Percentiles rank a stretch among this genome's conserved stretches.
These are phyloP conservation scores for Engystomops pustulosus DNA, from an alignment of 2,113 vertebrate species.

Conservation along the genomic window DNA sequence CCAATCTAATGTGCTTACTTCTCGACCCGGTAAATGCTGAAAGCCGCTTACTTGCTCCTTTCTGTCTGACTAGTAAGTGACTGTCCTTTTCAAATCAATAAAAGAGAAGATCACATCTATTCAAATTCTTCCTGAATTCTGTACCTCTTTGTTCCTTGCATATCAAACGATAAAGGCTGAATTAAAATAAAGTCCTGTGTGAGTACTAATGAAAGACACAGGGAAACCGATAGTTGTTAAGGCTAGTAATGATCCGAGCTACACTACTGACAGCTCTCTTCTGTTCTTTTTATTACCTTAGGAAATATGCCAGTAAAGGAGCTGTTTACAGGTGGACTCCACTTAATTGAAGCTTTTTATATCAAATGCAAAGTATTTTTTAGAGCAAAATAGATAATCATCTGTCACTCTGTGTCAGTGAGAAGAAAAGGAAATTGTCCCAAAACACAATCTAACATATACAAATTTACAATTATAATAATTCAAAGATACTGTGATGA, in stretches of 20 bases:
- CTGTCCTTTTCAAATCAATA: constrained; percentile 67
- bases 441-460: background rate
- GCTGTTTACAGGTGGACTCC: constrained; percentile 55
- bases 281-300: constrained; percentile 29
- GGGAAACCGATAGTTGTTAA: constrained; percentile 54
- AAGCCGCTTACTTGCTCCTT: constrained; percentile 67
- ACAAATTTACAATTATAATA: too few species aligned
- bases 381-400: background rate
- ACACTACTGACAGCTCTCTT: constrained; percentile 49
- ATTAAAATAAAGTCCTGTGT: constrained; percentile 62
- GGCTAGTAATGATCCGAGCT: constrained; percentile 45
- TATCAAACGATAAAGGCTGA: constrained; percentile 59
- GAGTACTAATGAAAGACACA: constrained; percentile 62
- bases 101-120: constrained; percentile 64
- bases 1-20: constrained; percentile 55
- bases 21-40: constrained; percentile 63
- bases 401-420: background rate
- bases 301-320: background rate
- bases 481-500: too few species aligned
- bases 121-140: constrained; percentile 51
- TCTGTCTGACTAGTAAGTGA: constrained; percentile 61
- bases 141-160: constrained; percentile 21
- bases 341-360: constrained; percentile 26
- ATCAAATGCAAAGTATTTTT: background rate
- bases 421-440: background rate